Conservation (phyloP, 2,888 invertebrate genomes). For the Rotaria magnacalcarata region DNA sequence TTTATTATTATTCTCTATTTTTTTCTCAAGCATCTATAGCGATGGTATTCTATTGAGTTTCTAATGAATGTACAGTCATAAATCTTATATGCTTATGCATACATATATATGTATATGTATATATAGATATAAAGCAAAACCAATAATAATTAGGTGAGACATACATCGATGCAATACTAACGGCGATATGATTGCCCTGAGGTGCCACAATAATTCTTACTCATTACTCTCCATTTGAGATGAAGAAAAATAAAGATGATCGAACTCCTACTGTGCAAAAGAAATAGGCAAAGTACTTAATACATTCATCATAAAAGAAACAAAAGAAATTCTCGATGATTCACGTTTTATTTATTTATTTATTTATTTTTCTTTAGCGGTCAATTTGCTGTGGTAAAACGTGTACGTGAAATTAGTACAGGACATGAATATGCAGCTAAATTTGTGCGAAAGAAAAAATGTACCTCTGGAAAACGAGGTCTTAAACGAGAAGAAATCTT, state of each 20-base stretch:
- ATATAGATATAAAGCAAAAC: not conserved
- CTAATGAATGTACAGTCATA: not conserved
- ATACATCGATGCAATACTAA: not conserved
- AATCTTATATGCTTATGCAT: not conserved
- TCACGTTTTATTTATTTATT: not conserved
- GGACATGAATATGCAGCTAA: constrained; percentile 65
- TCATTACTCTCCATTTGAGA: not conserved
- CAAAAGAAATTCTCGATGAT: not conserved
- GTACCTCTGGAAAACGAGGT: constrained; percentile 53
- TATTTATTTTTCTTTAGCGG: constrained; percentile 37
- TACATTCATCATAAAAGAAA: not conserved
- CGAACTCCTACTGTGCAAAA: not conserved
- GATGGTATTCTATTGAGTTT: not conserved
- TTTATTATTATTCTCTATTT: not conserved
- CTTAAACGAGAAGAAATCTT: constrained; percentile 65
- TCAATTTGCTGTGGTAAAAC: constrained; percentile 46
- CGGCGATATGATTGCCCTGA: not conserved
- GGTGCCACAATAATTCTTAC: not conserved
- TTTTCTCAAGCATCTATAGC: not conserved
- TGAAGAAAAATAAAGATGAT: not conserved
- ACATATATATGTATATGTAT: not conserved
- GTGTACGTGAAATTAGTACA: constrained; percentile 31
- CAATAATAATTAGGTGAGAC: not conserved
- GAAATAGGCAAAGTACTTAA: not conserved
- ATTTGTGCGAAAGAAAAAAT: constrained; percentile 64